A percentile compares a stretch with the other conserved stretches of the same genome.
Evolutionary conservation across 2,888 invertebrate genomes (phyloP).

Genomic region (Parnassius mnemosyne): DNA sequence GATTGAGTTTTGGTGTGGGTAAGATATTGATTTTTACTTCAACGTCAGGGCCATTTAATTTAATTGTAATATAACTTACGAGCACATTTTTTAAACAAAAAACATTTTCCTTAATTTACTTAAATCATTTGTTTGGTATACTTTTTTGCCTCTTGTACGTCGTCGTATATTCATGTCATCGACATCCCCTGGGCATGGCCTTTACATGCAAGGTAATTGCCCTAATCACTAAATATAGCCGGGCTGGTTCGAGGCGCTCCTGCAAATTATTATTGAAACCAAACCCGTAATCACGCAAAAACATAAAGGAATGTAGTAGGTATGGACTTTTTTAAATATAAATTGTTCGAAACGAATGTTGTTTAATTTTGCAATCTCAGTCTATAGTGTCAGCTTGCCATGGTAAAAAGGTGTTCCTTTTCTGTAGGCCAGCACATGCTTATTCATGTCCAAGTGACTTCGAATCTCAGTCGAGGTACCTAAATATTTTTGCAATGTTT

Average conservation of each 20-base stretch:
- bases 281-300: background rate
- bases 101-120: too few species aligned
- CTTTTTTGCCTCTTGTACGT: too few species aligned
- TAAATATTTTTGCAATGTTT: too few species aligned
- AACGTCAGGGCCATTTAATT: too few species aligned
- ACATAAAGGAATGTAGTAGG: background rate
- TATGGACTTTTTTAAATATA: background rate
- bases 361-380: background rate
- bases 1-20: too few species aligned
- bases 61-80: too few species aligned
- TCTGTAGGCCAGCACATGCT: too few species aligned
- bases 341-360: background rate
- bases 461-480: too few species aligned
- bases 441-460: too few species aligned
- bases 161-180: background rate
- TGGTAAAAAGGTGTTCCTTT: background rate
- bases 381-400: background rate
- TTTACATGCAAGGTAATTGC: background rate
- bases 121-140: too few species aligned
- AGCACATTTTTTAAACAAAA: too few species aligned
- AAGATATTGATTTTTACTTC: too few species aligned
- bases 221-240: constrained; percentile 5
- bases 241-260: constrained; percentile 1
- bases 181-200: background rate
- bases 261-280: background rate